A percentile compares a stretch with the other conserved stretches of the same genome.
These are phyloP conservation scores for Limenitis camilla DNA, from an alignment of 2,888 invertebrate genomes.

Conservation along the genomic window DNA sequence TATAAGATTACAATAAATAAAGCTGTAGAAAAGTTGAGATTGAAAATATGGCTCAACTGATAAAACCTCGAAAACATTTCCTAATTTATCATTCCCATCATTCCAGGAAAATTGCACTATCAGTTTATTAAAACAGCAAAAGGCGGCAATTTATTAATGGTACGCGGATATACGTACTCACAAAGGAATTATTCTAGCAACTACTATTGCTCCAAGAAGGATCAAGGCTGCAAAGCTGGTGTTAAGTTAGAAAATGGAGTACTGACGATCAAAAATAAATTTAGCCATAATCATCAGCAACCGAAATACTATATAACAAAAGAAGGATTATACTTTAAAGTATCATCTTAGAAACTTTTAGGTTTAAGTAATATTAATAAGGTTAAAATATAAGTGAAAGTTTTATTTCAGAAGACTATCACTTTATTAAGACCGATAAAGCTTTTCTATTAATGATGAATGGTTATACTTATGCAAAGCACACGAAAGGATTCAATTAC, in stretches of 20 bases:
- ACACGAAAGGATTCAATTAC: conserved; percentile 1
- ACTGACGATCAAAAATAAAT: conserved; percentile 17
- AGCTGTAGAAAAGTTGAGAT: no score
- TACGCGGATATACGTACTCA: conserved; percentile 32
- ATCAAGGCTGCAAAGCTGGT: conserved; percentile 31
- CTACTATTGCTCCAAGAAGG: conserved; percentile 37
- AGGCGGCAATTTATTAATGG: conserved; percentile 27
- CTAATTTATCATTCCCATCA: no score
- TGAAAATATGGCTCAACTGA: no score
- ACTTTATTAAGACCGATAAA: conserved; percentile 5
- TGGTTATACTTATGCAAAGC: conserved; percentile 10
- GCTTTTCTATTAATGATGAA: conserved; percentile 11
- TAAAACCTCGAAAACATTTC: no score
- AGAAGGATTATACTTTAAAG: conserved; percentile 22
- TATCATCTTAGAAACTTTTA: conserved; percentile 13
- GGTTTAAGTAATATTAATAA: background rate
- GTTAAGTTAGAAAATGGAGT: conserved; percentile 26
- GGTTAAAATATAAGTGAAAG: background rate
- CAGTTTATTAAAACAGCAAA: no score
- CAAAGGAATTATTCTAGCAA: conserved; percentile 23
- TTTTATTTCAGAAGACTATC: conserved; percentile 6
- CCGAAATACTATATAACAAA: conserved; percentile 25
- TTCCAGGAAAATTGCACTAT: no score
- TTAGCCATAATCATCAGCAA: conserved; percentile 26
- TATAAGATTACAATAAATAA: no score